Conservation (phyloP, 2,888 invertebrate species). For the Epiblema foenella region DNA sequence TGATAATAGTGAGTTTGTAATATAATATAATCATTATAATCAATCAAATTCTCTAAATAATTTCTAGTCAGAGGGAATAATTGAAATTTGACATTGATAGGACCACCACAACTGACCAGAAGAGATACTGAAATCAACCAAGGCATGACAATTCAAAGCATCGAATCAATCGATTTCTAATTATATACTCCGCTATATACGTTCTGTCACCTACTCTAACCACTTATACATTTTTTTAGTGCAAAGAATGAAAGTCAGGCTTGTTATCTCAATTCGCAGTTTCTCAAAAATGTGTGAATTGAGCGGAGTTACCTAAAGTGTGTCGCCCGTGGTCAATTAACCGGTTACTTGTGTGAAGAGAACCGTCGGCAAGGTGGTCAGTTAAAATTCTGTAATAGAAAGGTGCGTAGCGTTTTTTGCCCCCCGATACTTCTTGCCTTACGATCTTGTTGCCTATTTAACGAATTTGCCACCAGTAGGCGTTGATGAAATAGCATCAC, state of each 20-base stretch:
- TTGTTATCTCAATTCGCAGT: slow-evolving; percentile 28
- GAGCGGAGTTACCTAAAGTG: slow-evolving; percentile 35
- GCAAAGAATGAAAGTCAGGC: slow-evolving; percentile 13
- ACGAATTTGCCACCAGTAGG: neutral
- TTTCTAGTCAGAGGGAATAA: too few relatives aligned
- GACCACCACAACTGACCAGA: too few relatives aligned
- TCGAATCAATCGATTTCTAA: neutral
- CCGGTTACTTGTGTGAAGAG: slow-evolving; percentile 44
- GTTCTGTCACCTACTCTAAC: neutral
- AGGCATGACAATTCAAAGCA: neutral
- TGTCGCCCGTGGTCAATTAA: slow-evolving; percentile 43
- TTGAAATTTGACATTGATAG: too few relatives aligned
- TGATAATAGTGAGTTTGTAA: neutral
- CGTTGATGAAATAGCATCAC: neutral
- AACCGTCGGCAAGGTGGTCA: slow-evolving; percentile 55
- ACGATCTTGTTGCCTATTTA: slow-evolving; percentile 6
- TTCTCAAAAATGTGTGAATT: slow-evolving; percentile 33
- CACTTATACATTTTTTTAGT: neutral
- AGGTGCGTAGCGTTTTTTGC: slow-evolving; percentile 57
- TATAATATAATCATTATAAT: too few relatives aligned
- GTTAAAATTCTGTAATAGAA: slow-evolving; percentile 62
- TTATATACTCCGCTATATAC: neutral
- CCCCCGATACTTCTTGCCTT: neutral
- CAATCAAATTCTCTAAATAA: too few relatives aligned
- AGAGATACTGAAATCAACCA: too few relatives aligned